Percentiles rank a stretch among this genome's conserved stretches.
These are phyloP conservation scores for Nycticebus coucang DNA, from an alignment of 2,113 vertebrate genomes.

Conservation along the genomic window DNA sequence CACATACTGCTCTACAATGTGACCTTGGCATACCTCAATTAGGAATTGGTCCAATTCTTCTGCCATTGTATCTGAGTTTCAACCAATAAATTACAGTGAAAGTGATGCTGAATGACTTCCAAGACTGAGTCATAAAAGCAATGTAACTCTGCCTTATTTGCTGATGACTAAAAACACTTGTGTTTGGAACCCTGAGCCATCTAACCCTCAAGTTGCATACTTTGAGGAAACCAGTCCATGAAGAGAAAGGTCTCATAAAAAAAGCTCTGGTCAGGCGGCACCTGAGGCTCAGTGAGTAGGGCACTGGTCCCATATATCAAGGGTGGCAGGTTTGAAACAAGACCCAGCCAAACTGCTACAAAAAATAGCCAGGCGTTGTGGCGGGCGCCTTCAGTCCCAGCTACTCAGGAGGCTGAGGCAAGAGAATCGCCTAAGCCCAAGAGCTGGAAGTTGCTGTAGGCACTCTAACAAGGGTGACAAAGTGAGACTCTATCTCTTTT, in stretches of 20 bases:
- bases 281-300: too few species aligned
- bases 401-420: too few species aligned
- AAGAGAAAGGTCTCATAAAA: not conserved
- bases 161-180: not conserved
- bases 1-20: not conserved
- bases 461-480: too few species aligned
- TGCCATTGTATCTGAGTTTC: not conserved
- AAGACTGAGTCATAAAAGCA: not conserved
- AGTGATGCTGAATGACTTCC: not conserved
- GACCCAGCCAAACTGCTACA: too few species aligned
- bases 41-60: not conserved
- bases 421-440: too few species aligned
- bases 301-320: too few species aligned
- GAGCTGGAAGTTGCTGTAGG: too few species aligned
- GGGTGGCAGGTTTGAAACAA: too few species aligned
- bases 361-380: too few species aligned
- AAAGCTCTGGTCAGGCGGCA: not conserved
- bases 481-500: too few species aligned
- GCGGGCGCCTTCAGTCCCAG: too few species aligned
- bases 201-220: not conserved
- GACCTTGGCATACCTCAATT: not conserved
- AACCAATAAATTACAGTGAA: not conserved
- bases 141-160: not conserved
- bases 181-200: not conserved
- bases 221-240: not conserved